Percentiles rank a stretch among this genome's conserved stretches.
Evolutionary conservation across 30 jellyfish, hydroid and myxozoan species (phyloP).

Genomic region (Pseudorhiza aurosa): DNA sequence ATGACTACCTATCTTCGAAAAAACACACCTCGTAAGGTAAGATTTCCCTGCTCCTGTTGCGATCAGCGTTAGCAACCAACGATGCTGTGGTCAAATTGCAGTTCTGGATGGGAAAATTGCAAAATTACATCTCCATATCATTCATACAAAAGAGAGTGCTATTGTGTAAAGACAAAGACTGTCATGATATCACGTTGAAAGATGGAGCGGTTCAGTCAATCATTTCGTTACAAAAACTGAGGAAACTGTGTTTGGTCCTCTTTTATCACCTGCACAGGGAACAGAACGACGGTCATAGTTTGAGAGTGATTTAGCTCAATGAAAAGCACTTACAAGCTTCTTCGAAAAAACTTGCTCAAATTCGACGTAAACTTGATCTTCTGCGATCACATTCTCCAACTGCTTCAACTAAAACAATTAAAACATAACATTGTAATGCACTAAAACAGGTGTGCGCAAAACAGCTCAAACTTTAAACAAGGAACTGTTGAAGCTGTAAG

Average conservation of each 20-base stretch:
- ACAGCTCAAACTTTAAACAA: too few species aligned
- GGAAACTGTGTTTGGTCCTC: background rate
- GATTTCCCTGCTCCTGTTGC: conserved; percentile 74
- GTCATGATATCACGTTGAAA: too few species aligned
- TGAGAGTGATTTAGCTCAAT: background rate
- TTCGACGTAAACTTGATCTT: conserved; percentile 75
- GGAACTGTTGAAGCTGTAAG: too few species aligned
- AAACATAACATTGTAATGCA: too few species aligned
- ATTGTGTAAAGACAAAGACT: background rate
- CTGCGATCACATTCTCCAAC: conserved; percentile 83
- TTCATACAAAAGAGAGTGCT: background rate
- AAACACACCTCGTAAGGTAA: conserved; percentile 95
- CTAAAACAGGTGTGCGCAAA: too few species aligned
- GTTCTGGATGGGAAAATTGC: conserved; percentile 27
- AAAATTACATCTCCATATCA: too few species aligned
- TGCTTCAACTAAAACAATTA: conserved; percentile 67
- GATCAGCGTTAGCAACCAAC: conserved; percentile 63
- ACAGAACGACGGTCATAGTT: too few species aligned
- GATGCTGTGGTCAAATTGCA: conserved; percentile 75
- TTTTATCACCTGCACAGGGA: background rate
- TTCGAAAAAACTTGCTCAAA: conserved; percentile 83
- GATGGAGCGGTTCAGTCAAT: too few species aligned
- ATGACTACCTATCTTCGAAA: too few species aligned
- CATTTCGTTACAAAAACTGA: too few species aligned
- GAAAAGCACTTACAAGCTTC: conserved; percentile 64